Conservation (phyloP, 2,113 vertebrate species). For the Scomber colias region DNA sequence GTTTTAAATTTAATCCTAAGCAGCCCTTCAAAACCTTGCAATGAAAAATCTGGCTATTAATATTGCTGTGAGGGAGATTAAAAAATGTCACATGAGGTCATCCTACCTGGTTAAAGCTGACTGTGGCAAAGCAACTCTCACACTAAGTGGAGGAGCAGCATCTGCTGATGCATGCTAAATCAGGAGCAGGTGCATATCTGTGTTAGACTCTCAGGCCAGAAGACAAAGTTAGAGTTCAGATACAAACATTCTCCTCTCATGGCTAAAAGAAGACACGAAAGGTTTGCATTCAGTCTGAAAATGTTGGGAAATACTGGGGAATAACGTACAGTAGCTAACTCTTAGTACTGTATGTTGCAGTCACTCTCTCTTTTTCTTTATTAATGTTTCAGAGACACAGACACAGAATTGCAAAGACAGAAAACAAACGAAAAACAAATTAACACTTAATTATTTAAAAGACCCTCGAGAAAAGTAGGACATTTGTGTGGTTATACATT, state of each 20-base stretch:
- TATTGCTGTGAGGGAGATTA: conserved; percentile 6
- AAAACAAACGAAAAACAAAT: conserved; percentile 1
- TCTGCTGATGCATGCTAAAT: conserved; percentile 45
- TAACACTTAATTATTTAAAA: background rate
- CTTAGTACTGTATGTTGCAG: background rate
- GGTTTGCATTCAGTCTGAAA: background rate
- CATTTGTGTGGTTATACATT: conserved; percentile 37
- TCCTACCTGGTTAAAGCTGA: conserved; percentile 17
- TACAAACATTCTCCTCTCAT: background rate
- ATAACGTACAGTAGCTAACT: background rate
- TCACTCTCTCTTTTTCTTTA: background rate
- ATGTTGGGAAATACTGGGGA: no score
- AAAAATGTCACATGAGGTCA: conserved; percentile 19
- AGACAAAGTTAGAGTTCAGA: conserved; percentile 4
- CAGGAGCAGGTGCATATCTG: conserved; percentile 41
- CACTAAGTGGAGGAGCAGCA: conserved; percentile 1
- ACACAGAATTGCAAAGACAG: background rate
- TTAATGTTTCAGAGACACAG: background rate
- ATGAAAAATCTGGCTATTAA: conserved; percentile 10
- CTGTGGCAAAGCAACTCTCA: conserved; percentile 14
- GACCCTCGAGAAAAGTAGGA: conserved; percentile 1
- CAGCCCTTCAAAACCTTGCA: background rate
- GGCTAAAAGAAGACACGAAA: background rate
- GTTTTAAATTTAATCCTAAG: background rate
- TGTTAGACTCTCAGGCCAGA: conserved; percentile 1